A percentile compares a stretch with the other conserved stretches of the same genome.
Conservation (phyloP, 2,888 invertebrate species). For the Aphidius colemani region DNA sequence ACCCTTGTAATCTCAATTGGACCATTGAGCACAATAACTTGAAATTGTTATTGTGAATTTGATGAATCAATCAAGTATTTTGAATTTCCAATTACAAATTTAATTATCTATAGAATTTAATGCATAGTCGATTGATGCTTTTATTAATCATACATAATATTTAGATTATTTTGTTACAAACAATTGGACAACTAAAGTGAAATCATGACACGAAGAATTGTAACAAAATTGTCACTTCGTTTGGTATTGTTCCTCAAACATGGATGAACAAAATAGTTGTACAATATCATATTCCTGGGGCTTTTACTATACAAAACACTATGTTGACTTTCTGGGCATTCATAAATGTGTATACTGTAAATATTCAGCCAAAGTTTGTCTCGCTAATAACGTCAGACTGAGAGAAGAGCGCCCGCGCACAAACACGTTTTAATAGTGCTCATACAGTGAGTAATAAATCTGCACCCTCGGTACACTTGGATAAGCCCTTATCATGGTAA, state of each 20-base stretch:
- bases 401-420: constrained; percentile 42
- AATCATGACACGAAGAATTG: constrained; percentile 42
- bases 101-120: constrained; percentile 17
- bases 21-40: constrained; percentile 15
- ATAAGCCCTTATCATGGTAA: constrained; percentile 35
- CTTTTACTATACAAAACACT: neutral
- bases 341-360: neutral
- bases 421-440: constrained; percentile 44
- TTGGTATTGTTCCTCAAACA: constrained; percentile 42
- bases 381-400: constrained; percentile 50
- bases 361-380: too few species aligned
- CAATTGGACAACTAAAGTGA: constrained; percentile 34
- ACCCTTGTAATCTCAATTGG: constrained; percentile 5
- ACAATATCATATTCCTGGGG: constrained; percentile 7
- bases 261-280: constrained; percentile 41
- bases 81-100: neutral
- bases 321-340: neutral
- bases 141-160: too few species aligned
- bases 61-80: constrained; percentile 7
- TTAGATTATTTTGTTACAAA: neutral
- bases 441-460: constrained; percentile 33
- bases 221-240: constrained; percentile 55
- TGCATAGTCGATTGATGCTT: neutral
- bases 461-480: constrained; percentile 27
- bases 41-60: neutral